A percentile compares a stretch with the other conserved stretches of the same genome.
Conservation (phyloP, 1,140 invertebrate genomes). For the Bombus pyrosoma region DNA sequence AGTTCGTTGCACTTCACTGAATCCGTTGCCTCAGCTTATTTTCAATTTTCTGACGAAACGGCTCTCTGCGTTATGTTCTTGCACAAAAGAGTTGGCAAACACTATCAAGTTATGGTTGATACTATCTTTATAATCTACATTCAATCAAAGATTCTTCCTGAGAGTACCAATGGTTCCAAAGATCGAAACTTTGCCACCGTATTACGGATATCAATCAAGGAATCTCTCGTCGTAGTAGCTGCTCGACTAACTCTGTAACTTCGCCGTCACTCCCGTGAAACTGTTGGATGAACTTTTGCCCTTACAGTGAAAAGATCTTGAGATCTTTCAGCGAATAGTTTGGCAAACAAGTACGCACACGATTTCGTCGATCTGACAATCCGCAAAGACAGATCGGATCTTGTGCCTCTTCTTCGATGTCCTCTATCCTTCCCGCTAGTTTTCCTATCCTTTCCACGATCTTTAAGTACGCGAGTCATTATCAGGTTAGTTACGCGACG, state of each 20-base stretch:
- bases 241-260: not conserved
- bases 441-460: not conserved
- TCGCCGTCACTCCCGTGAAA: not conserved
- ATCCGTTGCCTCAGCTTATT: slow-evolving; percentile 4
- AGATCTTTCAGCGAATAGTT: slow-evolving; percentile 5
- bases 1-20: not conserved
- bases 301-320: not conserved
- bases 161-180: too few species aligned
- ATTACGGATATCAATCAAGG: not conserved
- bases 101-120: not conserved
- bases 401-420: not conserved
- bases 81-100: slow-evolving; percentile 1
- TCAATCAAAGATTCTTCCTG: not conserved
- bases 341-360: not conserved
- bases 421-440: not conserved
- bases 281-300: slow-evolving; percentile 3
- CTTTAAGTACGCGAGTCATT: not conserved
- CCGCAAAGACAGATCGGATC: not conserved
- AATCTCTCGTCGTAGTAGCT: not conserved
- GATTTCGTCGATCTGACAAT: not conserved
- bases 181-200: not conserved
- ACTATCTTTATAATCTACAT: not conserved
- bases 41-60: not conserved
- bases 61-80: not conserved
- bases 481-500: too few species aligned